A percentile compares a stretch with the other conserved stretches of the same genome.
These are phyloP conservation scores for Xiphophorus maculatus DNA, from an alignment of 2,113 vertebrate species.

Conservation along the genomic window DNA sequence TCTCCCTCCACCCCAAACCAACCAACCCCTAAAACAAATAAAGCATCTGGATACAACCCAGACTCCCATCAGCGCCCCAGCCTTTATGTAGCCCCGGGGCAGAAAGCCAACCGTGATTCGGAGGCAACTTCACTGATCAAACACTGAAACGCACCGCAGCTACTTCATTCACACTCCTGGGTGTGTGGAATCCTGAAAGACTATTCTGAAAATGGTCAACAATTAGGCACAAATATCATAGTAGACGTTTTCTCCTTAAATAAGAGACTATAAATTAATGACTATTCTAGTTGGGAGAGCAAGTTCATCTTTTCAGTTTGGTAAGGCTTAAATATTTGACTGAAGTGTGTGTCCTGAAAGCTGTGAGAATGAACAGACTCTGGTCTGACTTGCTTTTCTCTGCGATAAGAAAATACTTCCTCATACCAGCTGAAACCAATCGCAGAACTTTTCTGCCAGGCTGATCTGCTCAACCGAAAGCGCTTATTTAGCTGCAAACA, in stretches of 20 bases:
- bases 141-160: slow-evolving; percentile 47
- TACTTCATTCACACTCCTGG: slow-evolving; percentile 45
- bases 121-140: slow-evolving; percentile 62
- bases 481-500: not conserved
- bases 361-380: slow-evolving; percentile 27
- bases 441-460: slow-evolving; percentile 3
- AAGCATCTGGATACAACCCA: slow-evolving; percentile 63
- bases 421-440: slow-evolving; percentile 43
- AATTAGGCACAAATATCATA: too few relatives aligned
- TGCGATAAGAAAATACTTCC: slow-evolving; percentile 35
- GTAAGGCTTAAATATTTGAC: slow-evolving; percentile 19
- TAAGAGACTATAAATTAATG: not conserved
- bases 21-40: slow-evolving; percentile 72
- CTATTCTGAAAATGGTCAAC: not conserved
- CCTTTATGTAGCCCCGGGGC: slow-evolving; percentile 63
- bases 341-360: not conserved
- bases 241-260: too few relatives aligned
- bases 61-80: slow-evolving; percentile 54
- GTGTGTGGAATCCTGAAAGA: not conserved
- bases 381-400: slow-evolving; percentile 16
- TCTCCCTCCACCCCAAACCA: slow-evolving; percentile 4
- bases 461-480: slow-evolving; percentile 3
- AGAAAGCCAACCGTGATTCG: slow-evolving; percentile 66
- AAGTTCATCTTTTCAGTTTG: slow-evolving; percentile 9
- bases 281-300: slow-evolving; percentile 31